Conservation (phyloP, 2,888 invertebrate genomes). For the Oxycera nigricornis region DNA sequence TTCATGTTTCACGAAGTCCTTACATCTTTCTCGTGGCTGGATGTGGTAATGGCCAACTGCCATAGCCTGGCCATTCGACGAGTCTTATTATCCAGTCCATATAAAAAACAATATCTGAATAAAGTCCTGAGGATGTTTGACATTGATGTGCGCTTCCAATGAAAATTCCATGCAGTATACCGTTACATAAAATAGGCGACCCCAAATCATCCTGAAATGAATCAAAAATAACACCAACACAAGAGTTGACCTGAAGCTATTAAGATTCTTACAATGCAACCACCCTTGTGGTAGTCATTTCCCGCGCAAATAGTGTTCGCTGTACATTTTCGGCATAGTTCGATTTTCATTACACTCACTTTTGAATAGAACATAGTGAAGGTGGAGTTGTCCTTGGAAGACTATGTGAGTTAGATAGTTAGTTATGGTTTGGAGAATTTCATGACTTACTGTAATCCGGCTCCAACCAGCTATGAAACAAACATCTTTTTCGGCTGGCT, state of each 20-base stretch:
- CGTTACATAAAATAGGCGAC: constrained; percentile 9
- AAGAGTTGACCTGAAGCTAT: neutral
- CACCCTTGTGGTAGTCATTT: neutral
- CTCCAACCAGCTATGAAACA: constrained; percentile 12
- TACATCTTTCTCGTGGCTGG: neutral
- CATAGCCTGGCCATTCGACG: neutral
- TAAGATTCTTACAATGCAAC: constrained; percentile 11
- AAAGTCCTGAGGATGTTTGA: neutral
- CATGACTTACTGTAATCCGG: neutral
- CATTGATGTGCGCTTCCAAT: neutral
- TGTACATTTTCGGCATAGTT: constrained; percentile 11
- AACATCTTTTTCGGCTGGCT: neutral
- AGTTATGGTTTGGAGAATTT: neutral
- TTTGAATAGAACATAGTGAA: neutral
- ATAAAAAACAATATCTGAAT: constrained; percentile 20
- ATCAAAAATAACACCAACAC: neutral
- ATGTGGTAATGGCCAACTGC: neutral
- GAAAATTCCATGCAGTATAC: constrained; percentile 4
- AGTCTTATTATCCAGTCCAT: constrained; percentile 1
- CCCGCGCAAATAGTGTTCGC: constrained; percentile 18
- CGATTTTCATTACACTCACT: constrained; percentile 9
- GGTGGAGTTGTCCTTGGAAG: too few species aligned
- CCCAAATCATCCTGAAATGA: constrained; percentile 7
- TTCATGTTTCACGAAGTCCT: neutral
- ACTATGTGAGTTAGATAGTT: too few species aligned